These are phyloP conservation scores for Drosophila varians DNA, from an alignment of 1,140 invertebrate genomes.

Conservation along the genomic window DNA sequence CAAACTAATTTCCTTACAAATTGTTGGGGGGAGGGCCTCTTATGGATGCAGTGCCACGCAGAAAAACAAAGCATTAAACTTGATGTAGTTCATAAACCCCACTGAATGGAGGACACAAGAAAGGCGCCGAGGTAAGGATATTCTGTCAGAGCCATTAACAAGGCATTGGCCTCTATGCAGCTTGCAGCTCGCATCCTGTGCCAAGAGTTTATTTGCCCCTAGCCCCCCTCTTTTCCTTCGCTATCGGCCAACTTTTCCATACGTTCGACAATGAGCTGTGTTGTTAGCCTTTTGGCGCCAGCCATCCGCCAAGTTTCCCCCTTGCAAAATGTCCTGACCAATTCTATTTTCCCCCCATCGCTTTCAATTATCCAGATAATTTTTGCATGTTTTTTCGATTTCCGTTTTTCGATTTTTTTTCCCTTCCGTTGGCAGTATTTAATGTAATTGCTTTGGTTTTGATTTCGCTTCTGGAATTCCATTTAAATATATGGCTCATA, in stretches of 20 bases:
- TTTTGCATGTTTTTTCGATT: constrained; percentile 69
- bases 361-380: constrained; percentile 71
- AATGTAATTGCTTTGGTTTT: constrained; percentile 74
- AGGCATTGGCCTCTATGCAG: constrained; percentile 67
- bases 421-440: constrained; percentile 39
- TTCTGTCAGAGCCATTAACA: constrained; percentile 62
- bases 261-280: constrained; percentile 46
- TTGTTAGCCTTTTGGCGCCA: constrained; percentile 69
- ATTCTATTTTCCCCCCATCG: constrained; percentile 38
- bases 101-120: neutral
- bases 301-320: constrained; percentile 40
- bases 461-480: constrained; percentile 5
- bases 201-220: constrained; percentile 47
- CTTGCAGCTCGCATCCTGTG: constrained; percentile 51
- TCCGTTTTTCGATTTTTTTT: constrained; percentile 39
- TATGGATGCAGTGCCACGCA: constrained; percentile 17
- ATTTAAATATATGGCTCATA: constrained; percentile 39
- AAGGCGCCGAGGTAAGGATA: constrained; percentile 3
- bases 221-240: neutral
- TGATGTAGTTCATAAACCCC: constrained; percentile 55
- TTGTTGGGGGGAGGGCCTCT: constrained; percentile 40
- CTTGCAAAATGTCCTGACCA: neutral
- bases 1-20: constrained; percentile 64
- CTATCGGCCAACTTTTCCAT: constrained; percentile 37
- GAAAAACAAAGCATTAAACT: constrained; percentile 25